A percentile compares a stretch with the other conserved stretches of the same genome.
phyloP scores from a whole-genome alignment of 2,888 invertebrate genomes.

The Emmelina monodactyla region DNA sequence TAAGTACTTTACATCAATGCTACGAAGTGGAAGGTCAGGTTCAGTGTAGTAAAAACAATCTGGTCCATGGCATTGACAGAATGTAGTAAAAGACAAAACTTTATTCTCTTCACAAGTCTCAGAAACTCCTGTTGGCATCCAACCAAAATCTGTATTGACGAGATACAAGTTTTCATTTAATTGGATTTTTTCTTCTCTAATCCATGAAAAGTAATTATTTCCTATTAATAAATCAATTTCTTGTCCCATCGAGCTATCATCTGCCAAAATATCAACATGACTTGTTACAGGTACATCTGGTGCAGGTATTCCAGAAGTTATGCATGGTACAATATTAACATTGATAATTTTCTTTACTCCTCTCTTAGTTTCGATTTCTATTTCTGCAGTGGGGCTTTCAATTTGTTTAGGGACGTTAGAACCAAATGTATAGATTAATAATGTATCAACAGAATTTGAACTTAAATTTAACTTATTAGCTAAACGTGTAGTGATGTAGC shows the following conservation, averaged over 20 bases:
- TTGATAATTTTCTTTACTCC: neutral
- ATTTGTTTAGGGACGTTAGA: neutral
- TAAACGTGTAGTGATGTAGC: constrained; percentile 3
- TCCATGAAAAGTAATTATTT: constrained; percentile 8
- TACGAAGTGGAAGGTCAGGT: too few species aligned
- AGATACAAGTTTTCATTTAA: neutral
- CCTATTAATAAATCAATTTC: constrained; percentile 5
- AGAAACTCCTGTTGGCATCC: neutral
- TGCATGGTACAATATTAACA: constrained; percentile 5
- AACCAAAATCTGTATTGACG: neutral
- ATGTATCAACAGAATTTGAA: neutral
- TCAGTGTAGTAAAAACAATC: too few species aligned
- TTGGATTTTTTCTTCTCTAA: neutral
- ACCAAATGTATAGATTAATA: constrained; percentile 1
- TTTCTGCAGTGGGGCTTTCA: constrained; percentile 2
- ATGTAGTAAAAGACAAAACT: neutral
- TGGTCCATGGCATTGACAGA: neutral
- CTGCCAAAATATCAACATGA: constrained; percentile 2
- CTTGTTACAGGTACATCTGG: neutral
- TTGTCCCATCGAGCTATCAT: constrained; percentile 5
- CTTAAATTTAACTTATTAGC: neutral
- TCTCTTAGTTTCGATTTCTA: neutral
- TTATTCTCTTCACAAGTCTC: neutral
- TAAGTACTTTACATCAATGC: too few species aligned
- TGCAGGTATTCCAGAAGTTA: neutral